A percentile compares a stretch with the other conserved stretches of the same genome.
These are phyloP conservation scores for Lucifuga dentata DNA, from an alignment of 2,113 vertebrate species.

Conservation along the genomic window DNA sequence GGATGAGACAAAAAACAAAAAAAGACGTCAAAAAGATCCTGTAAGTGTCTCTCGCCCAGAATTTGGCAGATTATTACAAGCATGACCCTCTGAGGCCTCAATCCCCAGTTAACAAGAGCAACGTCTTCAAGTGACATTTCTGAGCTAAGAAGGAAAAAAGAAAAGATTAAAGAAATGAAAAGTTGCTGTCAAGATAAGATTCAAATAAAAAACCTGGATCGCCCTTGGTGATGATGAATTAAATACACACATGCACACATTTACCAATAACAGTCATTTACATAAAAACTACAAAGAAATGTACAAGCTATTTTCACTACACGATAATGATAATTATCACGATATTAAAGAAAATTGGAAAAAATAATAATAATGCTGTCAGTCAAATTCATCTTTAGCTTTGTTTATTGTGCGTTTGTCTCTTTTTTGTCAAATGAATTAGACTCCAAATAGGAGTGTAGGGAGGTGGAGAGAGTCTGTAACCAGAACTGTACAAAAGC, in stretches of 20 bases:
- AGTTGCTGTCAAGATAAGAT: slow-evolving; percentile 53
- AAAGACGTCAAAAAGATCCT: background rate
- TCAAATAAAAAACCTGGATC: slow-evolving; percentile 13
- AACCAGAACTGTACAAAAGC: too few relatives aligned
- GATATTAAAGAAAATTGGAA: too few relatives aligned
- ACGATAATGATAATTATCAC: too few relatives aligned
- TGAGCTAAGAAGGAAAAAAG: slow-evolving; percentile 41
- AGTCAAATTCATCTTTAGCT: too few relatives aligned
- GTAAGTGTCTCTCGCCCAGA: slow-evolving; percentile 10
- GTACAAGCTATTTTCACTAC: too few relatives aligned
- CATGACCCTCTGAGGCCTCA: slow-evolving; percentile 53
- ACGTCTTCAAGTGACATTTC: slow-evolving; percentile 64
- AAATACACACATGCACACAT: slow-evolving; percentile 2
- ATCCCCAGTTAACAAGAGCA: slow-evolving; percentile 70
- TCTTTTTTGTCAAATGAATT: too few relatives aligned
- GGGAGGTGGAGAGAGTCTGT: too few relatives aligned
- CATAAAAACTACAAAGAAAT: too few relatives aligned
- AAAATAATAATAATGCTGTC: too few relatives aligned
- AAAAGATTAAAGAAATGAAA: slow-evolving; percentile 41
- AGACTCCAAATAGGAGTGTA: too few relatives aligned
- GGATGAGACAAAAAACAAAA: slow-evolving; percentile 25
- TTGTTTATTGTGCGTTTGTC: too few relatives aligned
- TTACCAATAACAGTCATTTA: background rate
- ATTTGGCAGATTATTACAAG: slow-evolving; percentile 53
- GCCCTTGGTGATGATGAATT: slow-evolving; percentile 36